Evolutionary conservation across 2,113 vertebrate genomes (phyloP), one percentile per base, ranked within the genome.

Genomic region (Coryphaenoides rupestris): DNA sequence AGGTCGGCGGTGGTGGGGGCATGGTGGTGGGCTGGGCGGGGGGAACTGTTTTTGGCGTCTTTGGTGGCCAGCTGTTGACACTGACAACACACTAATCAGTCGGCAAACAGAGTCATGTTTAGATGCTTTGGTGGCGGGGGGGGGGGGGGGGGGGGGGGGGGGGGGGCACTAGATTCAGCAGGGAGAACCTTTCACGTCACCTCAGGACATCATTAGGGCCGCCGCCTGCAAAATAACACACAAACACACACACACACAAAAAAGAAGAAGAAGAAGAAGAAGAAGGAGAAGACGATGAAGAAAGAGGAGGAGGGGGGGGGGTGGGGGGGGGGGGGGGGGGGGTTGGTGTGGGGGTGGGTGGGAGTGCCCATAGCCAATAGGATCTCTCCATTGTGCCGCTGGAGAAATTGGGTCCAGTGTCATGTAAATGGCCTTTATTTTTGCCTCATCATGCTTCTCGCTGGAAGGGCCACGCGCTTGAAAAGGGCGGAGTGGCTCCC

Each of bases 1-100:
- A n/a, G n/a, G n/a, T n/a, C n/a, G n/a, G n/a, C n/a, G n/a, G 66
- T 64, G 60, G 64, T 55, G 63, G 53, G 56, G 23, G 23, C 50
- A 17, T 40, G 65, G 55, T 72, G n/a, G n/a, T n/a, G n/a, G n/a
- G n/a, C n/a, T n/a, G n/a, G n/a, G n/a, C n/a, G n/a, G n/a, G n/a
- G n/a, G n/a, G n/a, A n/a, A n/a, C n/a, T n/a, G n/a, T n/a, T n/a
- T n/a, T 75, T 74, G 23, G 49, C 72, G 47, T 85, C 78, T 82
- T 84, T 84, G 80, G 83, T 80, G 75, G 76, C 81, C 85, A 88
- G 82, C 84, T 89, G 85, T 89, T 90, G 87, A 89, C 86, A 88
- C 69, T 89, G 84, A 89, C 82, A n/a, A 86, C 86, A 79, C 80
- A 82, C 86, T 90, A 88, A 90, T 89, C 82, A 88, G 84, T 89